Evolutionary conservation across 2,888 invertebrate genomes (phyloP).

Genomic region (Sesia bembeciformis): DNA sequence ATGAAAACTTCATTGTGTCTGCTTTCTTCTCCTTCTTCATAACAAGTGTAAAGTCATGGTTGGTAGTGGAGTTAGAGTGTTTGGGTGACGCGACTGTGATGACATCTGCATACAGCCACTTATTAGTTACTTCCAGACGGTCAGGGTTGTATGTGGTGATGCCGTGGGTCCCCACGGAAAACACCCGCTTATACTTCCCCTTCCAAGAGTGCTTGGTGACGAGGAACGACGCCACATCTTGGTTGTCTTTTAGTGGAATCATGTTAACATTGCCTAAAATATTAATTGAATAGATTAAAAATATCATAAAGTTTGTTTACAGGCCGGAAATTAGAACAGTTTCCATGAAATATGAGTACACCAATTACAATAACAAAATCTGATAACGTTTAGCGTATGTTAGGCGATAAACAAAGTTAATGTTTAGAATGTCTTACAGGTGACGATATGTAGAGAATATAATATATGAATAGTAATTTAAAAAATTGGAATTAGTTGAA

Average conservation of each 20-base stretch:
- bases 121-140: conserved; percentile 83
- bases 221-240: conserved; percentile 96
- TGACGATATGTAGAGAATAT: too few species aligned
- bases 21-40: conserved; percentile 93
- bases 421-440: too few species aligned
- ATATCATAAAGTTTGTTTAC: background rate
- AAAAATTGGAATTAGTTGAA: too few species aligned
- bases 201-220: conserved; percentile 99
- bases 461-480: too few species aligned
- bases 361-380: too few species aligned
- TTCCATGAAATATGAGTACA: too few species aligned
- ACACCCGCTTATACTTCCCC: conserved; percentile 98
- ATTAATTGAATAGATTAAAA: background rate
- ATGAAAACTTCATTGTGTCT: conserved; percentile 96
- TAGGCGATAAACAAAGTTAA: too few species aligned
- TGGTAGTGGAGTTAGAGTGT: conserved; percentile 66
- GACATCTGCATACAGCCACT: conserved; percentile 90
- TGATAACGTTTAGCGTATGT: too few species aligned
- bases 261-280: conserved; percentile 77
- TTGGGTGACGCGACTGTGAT: conserved; percentile 79
- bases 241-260: conserved; percentile 92
- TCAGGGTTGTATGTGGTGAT: conserved; percentile 96
- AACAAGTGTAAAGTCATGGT: conserved; percentile 84
- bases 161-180: conserved; percentile 95
- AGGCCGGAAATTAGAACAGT: too few species aligned